Evolutionary conservation across 2,888 invertebrate genomes (phyloP), one percentile per base, ranked within the genome.

Genomic region (Tanypteryx hageni): DNA sequence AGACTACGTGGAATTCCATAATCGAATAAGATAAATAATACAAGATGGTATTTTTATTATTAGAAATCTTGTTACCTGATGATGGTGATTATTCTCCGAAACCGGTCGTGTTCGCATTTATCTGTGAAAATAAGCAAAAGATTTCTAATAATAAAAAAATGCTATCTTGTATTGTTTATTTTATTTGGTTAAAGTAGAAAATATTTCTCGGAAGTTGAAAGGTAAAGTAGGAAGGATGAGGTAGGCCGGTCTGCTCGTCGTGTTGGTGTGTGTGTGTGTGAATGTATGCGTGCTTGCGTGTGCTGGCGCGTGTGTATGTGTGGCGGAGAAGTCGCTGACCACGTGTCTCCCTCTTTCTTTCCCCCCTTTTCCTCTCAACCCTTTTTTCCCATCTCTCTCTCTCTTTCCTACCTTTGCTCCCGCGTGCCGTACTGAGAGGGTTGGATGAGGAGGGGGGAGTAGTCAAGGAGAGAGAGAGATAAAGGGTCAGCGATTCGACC

Each of bases 321-420:
- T 83, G n/a, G n/a, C 11, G 57, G 57, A 83, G 27, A 86, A 31
- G 59, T 31, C 44, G 86, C 61, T 86, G 86, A 86, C 86, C 61
- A 86, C 86, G 86, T 56, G 89, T 44, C 89, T 57, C 57, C 64
- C n/a, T 44, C 5, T 44, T 16, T 57, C 11, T 11, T n/a, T 44
- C 57, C 13, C 82, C 16, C 44, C 11, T 11, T n/a, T 44, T 18
- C 13, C 82, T 31, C 44, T 57, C 5, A 7, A 83, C 57, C 83
- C 83, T 83, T 56, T 0, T 82, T 13, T 27, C 4, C 22, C 82
- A 81, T 14, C 44, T 5, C 10, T 31, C 81, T 18, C 16, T 82
- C 82, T 82, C 44, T 44, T 9, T n/a, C 11, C 85, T 57, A 22
- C 57, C 85, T 58, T 85, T 58, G 8, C 27, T 18, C 89, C 64